Evolutionary conservation across 2,797 vertebrate species (phyloP).

Genomic region (Synaphobranchus kaupii): DNA sequence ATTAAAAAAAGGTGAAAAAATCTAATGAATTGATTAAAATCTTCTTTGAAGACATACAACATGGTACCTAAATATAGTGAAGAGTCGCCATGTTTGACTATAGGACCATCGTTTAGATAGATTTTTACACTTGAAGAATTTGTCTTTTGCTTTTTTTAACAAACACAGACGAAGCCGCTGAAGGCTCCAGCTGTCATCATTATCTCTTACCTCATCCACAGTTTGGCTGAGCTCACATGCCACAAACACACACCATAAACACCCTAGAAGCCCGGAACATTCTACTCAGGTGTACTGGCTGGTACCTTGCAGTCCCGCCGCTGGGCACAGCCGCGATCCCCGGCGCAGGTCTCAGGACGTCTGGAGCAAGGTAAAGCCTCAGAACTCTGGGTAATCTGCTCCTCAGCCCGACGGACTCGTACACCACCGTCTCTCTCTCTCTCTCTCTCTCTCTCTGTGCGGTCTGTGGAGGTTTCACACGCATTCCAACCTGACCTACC

Average conservation of each 20-base stretch:
- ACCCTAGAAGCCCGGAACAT: neutral
- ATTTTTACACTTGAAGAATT: too few relatives aligned
- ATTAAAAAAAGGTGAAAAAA: neutral
- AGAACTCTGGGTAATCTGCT: neutral
- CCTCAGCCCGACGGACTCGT: neutral
- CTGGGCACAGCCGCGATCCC: neutral
- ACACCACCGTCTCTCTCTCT: neutral
- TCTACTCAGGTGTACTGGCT: neutral
- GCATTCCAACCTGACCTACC: neutral
- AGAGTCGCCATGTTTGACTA: too few relatives aligned
- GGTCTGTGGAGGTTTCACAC: neutral
- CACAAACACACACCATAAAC: neutral
- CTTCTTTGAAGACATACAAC: neutral
- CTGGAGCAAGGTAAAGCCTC: neutral
- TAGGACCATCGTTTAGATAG: too few relatives aligned
- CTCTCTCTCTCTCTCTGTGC: too few relatives aligned
- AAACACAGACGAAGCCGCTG: neutral
- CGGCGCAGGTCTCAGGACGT: neutral
- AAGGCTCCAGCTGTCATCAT: neutral
- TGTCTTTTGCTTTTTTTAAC: too few relatives aligned
- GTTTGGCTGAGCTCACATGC: neutral
- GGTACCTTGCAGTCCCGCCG: neutral
- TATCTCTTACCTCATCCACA: neutral
- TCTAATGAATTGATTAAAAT: neutral
- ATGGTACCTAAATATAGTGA: too few relatives aligned